Base-by-base conservation (phyloP, 2,888 invertebrate species). In the Tinea trinotella region DNA sequence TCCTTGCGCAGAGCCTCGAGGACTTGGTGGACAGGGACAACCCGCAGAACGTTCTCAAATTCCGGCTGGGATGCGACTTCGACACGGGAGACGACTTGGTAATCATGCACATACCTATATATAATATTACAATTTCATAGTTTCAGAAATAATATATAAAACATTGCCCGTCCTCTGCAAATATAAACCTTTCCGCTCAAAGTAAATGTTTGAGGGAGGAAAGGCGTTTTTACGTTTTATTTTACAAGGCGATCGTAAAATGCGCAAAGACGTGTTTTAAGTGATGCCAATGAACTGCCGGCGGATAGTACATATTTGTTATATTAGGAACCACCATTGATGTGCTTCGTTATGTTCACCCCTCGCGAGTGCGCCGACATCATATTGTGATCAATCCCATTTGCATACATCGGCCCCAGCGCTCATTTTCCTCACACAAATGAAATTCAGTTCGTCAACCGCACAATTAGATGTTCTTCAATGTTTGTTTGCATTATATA, bases 21-120 rank as follows among this genome's bases (percentile, higher is more conserved):
- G 88, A 91, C 53, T 82, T 95, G 46, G 95, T 95, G 17, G 95
- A 96, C 82, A 89, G 90, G 15, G 93, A 93, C 66, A 87, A 88
- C 53, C 94, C 94, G 0, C 90, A 92, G 70, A 95, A 94, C 74
- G 89, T 95, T 50, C 88, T 95, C 57, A 95, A 95, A 81, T 94
- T 95, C 76, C 87, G 93, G 44, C 88, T 95, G 24, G 90, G 92
- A 40, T 95, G 95, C 66, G 92, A 92, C 67, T 91, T 89, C 62
- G 88, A 90, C 53, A 86, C 89, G 12, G 90, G 89, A 7, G 90
- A 90, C 60, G 91, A 92, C 64, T 84, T 90, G 68, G 92, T 91
- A 58, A 68, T 70, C 66, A 36, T 34, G 12, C 4, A 35, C 35
- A 35, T 4, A 22, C 22, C 22, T 3, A 22, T 22, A 30, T 30